These are phyloP conservation scores for Hippocampus kuda DNA, from an alignment of 2,797 vertebrate species.

Conservation along the genomic window DNA sequence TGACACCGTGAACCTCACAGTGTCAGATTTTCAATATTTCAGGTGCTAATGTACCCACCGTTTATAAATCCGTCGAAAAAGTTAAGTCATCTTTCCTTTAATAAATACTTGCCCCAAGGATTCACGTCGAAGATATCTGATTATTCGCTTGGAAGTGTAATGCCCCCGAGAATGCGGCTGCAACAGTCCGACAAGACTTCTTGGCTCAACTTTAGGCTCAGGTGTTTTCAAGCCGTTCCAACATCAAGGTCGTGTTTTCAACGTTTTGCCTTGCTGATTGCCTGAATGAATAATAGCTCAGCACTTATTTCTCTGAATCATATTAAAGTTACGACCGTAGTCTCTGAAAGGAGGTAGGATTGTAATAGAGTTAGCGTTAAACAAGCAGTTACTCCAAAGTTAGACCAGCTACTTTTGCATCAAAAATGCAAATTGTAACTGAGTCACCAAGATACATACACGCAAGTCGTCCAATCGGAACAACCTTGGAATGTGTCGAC, in stretches of 20 bases:
- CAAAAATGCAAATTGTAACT: not conserved
- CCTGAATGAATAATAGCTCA: not conserved
- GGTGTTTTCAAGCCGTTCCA: not conserved
- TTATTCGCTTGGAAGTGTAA: conserved; percentile 3
- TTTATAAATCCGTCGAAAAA: not conserved
- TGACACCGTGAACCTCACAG: not conserved
- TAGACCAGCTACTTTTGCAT: not conserved
- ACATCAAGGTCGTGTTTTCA: not conserved
- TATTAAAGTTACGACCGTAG: not conserved
- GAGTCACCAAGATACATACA: not conserved
- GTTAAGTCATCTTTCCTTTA: not conserved
- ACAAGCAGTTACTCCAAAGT: not conserved
- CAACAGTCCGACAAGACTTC: conserved; percentile 3
- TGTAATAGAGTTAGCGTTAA: not conserved
- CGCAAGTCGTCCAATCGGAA: not conserved
- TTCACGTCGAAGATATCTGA: not conserved
- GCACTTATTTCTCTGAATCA: not conserved
- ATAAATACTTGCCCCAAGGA: not conserved
- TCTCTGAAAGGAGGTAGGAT: not conserved
- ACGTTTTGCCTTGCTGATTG: not conserved
- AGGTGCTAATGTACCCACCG: not conserved
- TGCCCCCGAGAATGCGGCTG: conserved; percentile 1
- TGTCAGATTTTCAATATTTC: not conserved
- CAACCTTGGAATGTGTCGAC: conserved; percentile 21
- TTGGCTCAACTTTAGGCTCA: conserved; percentile 4